These are phyloP conservation scores for Coelopa pilipes DNA, from an alignment of 2,888 invertebrate genomes.

Conservation along the genomic window DNA sequence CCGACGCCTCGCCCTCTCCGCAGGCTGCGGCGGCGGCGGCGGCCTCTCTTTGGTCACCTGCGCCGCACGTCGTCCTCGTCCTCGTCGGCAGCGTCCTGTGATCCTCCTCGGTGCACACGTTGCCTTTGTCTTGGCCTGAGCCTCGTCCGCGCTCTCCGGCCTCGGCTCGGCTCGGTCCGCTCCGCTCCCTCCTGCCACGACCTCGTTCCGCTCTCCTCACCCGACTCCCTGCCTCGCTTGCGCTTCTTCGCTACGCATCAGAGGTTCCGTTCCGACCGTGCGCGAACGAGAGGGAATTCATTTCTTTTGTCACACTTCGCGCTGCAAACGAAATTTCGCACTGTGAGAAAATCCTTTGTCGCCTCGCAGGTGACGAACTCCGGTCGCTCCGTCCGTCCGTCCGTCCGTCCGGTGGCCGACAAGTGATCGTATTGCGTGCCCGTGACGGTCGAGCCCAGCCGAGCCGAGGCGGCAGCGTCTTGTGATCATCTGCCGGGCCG, in stretches of 20 bases:
- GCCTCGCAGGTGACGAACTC: no score
- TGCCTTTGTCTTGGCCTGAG: background rate
- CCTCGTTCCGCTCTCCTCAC: no score
- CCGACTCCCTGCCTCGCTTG: background rate
- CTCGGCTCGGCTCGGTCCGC: no score
- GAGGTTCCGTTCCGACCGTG: background rate
- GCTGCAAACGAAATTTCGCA: background rate
- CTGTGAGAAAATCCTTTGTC: no score
- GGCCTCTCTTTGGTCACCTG: slow-evolving; percentile 3
- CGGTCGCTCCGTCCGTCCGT: no score
- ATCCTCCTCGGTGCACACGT: background rate
- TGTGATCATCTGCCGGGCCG: no score
- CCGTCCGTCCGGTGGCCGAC: no score
- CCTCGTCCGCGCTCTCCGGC: no score
- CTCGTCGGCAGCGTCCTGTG: slow-evolving; percentile 7
- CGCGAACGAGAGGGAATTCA: background rate
- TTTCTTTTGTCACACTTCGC: slow-evolving; percentile 1
- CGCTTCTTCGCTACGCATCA: background rate
- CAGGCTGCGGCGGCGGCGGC: background rate
- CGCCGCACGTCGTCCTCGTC: background rate
- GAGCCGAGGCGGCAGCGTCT: no score
- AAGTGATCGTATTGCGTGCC: no score
- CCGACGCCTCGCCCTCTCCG: background rate
- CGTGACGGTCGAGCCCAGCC: no score
- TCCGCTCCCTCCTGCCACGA: no score